Evolutionary conservation across 2,113 vertebrate genomes (phyloP), one percentile per base, ranked within the genome.

Genomic region (Helogale parvula): DNA sequence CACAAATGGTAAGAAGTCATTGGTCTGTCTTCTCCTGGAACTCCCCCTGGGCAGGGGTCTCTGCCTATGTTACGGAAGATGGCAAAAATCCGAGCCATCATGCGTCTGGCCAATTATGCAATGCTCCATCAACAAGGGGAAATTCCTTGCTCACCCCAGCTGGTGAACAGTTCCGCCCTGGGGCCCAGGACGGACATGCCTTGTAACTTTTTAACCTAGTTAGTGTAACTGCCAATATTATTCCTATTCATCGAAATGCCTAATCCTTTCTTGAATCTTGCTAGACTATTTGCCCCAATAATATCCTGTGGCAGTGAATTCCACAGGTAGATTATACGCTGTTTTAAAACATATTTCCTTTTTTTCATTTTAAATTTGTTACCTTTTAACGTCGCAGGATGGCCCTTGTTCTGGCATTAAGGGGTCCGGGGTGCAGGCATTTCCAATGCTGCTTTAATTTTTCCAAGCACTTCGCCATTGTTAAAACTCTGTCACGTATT

Each of bases 181-280:
- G 82, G 96, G 97, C 94, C 68, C 92, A 35, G 95, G 94, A 96
- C 50, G 41, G 95, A 97, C 98, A 71, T 88, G 97, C 95, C 95
- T 97, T 97, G 97, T 98, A 97, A 98, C 96, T 98, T 96, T 98
- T 98, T 96, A 98, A 98, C 97, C 95, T 94, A 92, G 95, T 96
- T 95, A 97, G 95, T 90, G 74, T 60, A 96, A 95, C 96, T 95
- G 97, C 97, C 97, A 97, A 94, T 97, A 96, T 97, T 92, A 94
- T 98, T 92, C 82, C 85, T 96, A 84, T 7, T 97, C 90, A 47
- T 84, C 96, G 79, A 71, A 90, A 96, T 95, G 82, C 72, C 57
- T 95, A 97, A 96, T 97, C 97, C n/a, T 96, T 96, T 97, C 90
- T 96, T 79, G 74, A 93, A 96, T 98, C 95, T 96, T 96, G 72